These are phyloP conservation scores for Prinia subflava DNA, from an alignment of 2,113 vertebrate genomes.

Conservation along the genomic window DNA sequence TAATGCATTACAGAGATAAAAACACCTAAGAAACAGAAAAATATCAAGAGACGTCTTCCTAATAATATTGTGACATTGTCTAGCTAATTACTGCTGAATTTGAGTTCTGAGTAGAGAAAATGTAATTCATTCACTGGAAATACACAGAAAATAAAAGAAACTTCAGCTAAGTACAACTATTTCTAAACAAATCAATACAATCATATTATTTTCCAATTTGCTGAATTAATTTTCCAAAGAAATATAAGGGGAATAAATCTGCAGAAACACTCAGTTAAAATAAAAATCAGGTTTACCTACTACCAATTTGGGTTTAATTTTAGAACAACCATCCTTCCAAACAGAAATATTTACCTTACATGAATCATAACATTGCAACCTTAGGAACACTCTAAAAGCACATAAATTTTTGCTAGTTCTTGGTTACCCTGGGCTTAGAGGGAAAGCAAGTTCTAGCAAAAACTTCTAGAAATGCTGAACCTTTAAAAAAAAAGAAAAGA, in stretches of 20 bases:
- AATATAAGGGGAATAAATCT: neutral
- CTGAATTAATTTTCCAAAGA: conserved; percentile 2
- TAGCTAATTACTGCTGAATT: neutral
- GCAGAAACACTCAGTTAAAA: neutral
- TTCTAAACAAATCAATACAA: conserved; percentile 46
- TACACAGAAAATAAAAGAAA: neutral
- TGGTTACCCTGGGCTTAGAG: neutral
- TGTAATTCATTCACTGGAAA: neutral
- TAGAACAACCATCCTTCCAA: neutral
- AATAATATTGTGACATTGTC: neutral
- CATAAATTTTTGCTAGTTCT: neutral
- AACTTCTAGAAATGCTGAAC: neutral
- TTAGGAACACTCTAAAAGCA: neutral
- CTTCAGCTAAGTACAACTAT: neutral
- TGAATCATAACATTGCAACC: neutral
- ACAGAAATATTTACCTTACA: neutral
- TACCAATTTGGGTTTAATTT: neutral
- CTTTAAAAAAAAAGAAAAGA: neutral
- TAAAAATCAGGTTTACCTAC: neutral
- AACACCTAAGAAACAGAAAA: neutral
- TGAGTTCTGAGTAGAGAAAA: neutral
- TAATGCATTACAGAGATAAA: neutral
- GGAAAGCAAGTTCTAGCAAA: neutral
- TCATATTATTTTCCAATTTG: neutral
- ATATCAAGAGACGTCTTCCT: neutral